Evolutionary conservation across 2,888 invertebrate genomes (phyloP), one percentile per base, ranked within the genome.

Genomic region (Iphiclides podalirius): DNA sequence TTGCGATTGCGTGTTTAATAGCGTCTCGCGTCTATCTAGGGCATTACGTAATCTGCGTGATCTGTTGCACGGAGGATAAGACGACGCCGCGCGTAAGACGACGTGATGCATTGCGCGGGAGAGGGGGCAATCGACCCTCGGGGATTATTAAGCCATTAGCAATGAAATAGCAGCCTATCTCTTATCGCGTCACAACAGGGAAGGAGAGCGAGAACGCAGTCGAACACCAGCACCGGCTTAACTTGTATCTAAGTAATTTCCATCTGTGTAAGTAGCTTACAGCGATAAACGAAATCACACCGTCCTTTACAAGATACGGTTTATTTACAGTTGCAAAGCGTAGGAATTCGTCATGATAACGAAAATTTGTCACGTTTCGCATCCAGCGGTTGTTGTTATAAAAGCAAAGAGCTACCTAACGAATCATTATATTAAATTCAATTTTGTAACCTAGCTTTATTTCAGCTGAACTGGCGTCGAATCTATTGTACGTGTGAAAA

Each of bases 91-190:
- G n/a, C n/a, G n/a, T n/a, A n/a, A n/a, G n/a, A n/a, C n/a, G n/a
- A 17, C 28, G 2, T 2, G 28, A 28, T 28, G 28, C 28, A 28
- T 28, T 39, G 37, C 40, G 42, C 16, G 34, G 26, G 45, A 60
- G 57, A 53, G 53, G 59, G n/a, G n/a, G n/a, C n/a, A n/a, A 20
- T 60, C 59, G 58, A 58, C 72, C 72, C 72, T 51, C 16, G 63
- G 69, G 78, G 66, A 72, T 75, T 75, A 79, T 83, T 76, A 73
- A 67, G 69, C 77, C 70, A 79, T 83, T 80, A 80, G 62, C 69
- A 70, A 75, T 79, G 78, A 79, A 80, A 80, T 79, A 77, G 75
- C 66, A 67, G 64, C 51, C 58, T 54, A 52, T 49, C 49, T 62
- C 71, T 77, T 81, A 79, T 82, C 80, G 72, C 58, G 43, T 50